phyloP scores from a whole-genome alignment of 1,140 invertebrate genomes.

The Tigriopus japonicus region DNA sequence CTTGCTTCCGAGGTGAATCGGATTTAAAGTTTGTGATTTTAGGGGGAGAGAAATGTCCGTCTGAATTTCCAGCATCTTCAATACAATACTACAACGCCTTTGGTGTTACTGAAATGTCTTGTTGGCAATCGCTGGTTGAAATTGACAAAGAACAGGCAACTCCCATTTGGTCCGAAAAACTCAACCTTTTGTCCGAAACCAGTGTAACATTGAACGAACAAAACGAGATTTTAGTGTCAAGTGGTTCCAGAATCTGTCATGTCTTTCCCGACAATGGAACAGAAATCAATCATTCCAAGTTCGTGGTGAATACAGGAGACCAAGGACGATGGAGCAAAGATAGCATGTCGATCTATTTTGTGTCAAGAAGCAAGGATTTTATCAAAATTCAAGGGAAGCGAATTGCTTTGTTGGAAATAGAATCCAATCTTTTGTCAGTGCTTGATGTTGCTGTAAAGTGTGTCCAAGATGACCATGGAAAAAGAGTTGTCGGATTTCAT shows the following conservation, averaged over 20 bases:
- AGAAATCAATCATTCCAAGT: neutral
- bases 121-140: conserved; percentile 2
- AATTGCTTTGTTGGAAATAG: neutral
- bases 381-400: conserved; percentile 5
- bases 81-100: neutral
- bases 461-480: neutral
- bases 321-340: neutral
- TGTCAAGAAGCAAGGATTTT: neutral
- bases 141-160: neutral
- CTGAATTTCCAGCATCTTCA: neutral
- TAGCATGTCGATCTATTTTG: neutral
- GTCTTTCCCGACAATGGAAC: neutral
- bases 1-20: neutral
- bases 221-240: neutral
- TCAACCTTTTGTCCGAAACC: neutral
- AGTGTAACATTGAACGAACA: neutral
- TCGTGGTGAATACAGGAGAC: neutral
- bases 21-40: neutral
- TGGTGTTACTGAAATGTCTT: conserved; percentile 6
- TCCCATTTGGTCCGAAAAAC: neutral
- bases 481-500: neutral
- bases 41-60: conserved; percentile 3
- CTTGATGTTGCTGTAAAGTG: neutral
- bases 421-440: neutral
- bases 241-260: neutral